Percentiles rank a stretch among this genome's conserved stretches.
Evolutionary conservation across 2,113 vertebrate genomes (phyloP).

Genomic region (Isurus oxyrinchus): DNA sequence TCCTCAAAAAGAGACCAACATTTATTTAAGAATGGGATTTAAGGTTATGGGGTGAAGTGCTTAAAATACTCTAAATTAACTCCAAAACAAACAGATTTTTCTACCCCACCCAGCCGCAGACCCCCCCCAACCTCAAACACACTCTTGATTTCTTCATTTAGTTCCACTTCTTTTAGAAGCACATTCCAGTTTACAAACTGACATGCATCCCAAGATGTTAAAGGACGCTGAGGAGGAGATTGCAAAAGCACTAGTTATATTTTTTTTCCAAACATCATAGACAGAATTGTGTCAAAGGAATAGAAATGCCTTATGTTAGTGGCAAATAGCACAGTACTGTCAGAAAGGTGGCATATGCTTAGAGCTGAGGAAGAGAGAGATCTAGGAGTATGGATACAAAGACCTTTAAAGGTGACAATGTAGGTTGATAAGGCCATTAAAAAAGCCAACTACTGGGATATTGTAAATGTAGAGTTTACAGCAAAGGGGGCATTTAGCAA

Average conservation of each 20-base stretch:
- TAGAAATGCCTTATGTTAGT: not conserved
- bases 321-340: not conserved
- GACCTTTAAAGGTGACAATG: not conserved
- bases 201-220: not conserved
- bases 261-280: not conserved
- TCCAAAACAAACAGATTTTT: not conserved
- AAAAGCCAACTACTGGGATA: not conserved
- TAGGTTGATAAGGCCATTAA: not conserved
- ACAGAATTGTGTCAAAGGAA: not conserved
- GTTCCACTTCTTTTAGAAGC: not conserved
- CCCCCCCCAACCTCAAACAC: not conserved
- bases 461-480: not conserved
- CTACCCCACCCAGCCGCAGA: not conserved
- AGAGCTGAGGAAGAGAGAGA: not conserved
- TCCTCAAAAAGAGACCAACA: not conserved
- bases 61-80: not conserved
- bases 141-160: not conserved
- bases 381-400: not conserved
- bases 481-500: not conserved
- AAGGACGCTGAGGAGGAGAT: not conserved
- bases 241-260: not conserved
- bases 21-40: not conserved
- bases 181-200: not conserved
- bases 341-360: not conserved
- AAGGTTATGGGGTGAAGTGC: not conserved